phyloP scores from a whole-genome alignment of 2,888 invertebrate genomes.

The Bhutanitis thaidina region DNA sequence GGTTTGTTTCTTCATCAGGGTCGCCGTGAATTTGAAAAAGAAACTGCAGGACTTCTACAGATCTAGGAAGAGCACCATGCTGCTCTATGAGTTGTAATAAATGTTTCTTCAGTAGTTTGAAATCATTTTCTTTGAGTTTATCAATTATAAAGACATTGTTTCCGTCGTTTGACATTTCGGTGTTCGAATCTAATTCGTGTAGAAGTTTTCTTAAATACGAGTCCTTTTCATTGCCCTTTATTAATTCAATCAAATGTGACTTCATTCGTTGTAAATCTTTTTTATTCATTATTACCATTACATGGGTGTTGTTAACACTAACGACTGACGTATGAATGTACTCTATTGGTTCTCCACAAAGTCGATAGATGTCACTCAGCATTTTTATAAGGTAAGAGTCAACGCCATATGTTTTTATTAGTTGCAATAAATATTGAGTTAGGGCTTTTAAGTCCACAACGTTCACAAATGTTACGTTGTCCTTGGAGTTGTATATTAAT shows the following conservation, averaged over 20 bases:
- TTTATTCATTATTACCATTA: neutral
- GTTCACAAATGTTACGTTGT: neutral
- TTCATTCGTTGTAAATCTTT: conserved; percentile 5
- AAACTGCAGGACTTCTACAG: conserved; percentile 7
- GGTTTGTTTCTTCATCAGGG: neutral
- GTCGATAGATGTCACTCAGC: neutral
- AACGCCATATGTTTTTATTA: neutral
- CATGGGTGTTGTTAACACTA: conserved; percentile 4
- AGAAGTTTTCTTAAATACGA: conserved; percentile 6
- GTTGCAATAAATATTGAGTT: neutral
- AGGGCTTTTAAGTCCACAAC: conserved; percentile 4
- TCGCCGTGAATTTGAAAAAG: conserved; percentile 3
- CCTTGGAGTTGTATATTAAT: neutral
- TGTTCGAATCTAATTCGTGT: neutral
- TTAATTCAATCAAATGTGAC: conserved; percentile 1
- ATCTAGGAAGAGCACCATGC: neutral
- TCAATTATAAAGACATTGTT: neutral
- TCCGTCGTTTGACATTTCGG: neutral
- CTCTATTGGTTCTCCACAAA: neutral
- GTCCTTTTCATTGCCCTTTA: neutral
- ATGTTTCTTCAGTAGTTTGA: neutral
- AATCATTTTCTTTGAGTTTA: conserved; percentile 2
- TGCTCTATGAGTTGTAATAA: conserved; percentile 1
- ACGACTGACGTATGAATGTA: neutral
- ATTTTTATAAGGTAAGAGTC: conserved; percentile 1